These are phyloP conservation scores for Charadrius vociferus DNA, from an alignment of 2,113 vertebrate genomes.

Conservation along the genomic window DNA sequence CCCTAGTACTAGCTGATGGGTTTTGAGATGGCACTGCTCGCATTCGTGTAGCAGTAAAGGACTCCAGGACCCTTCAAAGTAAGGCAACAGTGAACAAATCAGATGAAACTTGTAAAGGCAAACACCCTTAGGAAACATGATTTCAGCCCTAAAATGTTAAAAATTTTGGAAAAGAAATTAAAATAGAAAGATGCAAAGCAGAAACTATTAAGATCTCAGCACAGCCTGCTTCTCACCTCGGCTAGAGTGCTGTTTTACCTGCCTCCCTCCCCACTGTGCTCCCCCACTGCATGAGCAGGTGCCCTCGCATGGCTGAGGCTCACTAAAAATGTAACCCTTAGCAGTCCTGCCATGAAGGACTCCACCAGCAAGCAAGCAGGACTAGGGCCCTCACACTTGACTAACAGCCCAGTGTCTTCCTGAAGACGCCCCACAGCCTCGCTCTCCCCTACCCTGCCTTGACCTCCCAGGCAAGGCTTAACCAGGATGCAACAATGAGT, in stretches of 20 bases:
- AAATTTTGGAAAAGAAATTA: neutral
- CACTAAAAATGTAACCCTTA: neutral
- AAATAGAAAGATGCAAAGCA: neutral
- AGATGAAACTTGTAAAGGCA: neutral
- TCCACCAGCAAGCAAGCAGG: neutral
- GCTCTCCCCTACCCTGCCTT: neutral
- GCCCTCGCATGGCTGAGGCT: neutral
- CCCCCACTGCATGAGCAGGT: neutral
- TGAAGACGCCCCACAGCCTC: neutral
- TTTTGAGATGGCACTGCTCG: neutral
- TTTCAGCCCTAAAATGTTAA: neutral
- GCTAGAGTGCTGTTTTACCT: neutral
- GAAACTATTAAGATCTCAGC: neutral
- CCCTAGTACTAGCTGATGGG: neutral
- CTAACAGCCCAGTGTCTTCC: neutral
- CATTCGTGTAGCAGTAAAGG: neutral
- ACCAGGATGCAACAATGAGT: neutral
- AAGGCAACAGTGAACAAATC: neutral
- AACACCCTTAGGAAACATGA: neutral
- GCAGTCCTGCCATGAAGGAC: neutral
- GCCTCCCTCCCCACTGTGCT: neutral
- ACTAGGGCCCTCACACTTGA: neutral
- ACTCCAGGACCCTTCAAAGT: neutral
- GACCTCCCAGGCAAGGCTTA: neutral
- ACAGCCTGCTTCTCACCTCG: neutral